Base-by-base conservation (phyloP, 2,797 vertebrate genomes). In the Phalanger gymnotis region DNA sequence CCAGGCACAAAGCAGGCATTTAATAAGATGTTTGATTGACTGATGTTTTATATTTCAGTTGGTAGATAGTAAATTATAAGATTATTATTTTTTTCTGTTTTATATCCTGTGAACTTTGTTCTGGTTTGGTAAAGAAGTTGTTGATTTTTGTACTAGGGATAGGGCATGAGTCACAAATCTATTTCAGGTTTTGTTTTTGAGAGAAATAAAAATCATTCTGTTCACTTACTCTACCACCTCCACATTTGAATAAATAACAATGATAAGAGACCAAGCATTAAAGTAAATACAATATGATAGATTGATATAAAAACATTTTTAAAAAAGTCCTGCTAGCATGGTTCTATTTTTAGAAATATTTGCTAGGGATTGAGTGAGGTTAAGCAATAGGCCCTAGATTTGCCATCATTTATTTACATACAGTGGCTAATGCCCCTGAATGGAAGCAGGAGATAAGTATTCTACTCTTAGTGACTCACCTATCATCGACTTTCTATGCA, bases 191-290 rank as follows among this genome's bases (percentile, higher is more conserved):
- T 54, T 92, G 96, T 96, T 51, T 91, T 95, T 93, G 94, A 95
- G 89, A 92, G 94, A 92, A 92, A 91, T 91, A 12, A n/a, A 94
- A 52, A 92, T 92, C n/a, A 96, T 3, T 93, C 91, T 90, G 31
- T 91, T 95, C 40, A 89, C 19, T 11, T 11, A 31, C 10, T 87
- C 53, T 96, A 81, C 56, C 40, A 81, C 0, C 40, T 47, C 2
- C 34, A n/a, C 47, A 31, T 54, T 56, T 91, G 34, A 58, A 54
- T 94, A 96, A 52, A 13, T 54, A 92, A 66, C 54, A 93, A 53
- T 55, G 28, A 27, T 90, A 92, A 52, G 95, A 12, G 5, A 31
- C 61, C 58, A n/a, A 51, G 52, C 27, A 54, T 56, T 11, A 55
- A 92, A 53, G 57, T 96, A 55, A 81, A 91, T 92, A 94, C 55